Conservation (phyloP, 2,113 vertebrate species). For the Anhinga anhinga region DNA sequence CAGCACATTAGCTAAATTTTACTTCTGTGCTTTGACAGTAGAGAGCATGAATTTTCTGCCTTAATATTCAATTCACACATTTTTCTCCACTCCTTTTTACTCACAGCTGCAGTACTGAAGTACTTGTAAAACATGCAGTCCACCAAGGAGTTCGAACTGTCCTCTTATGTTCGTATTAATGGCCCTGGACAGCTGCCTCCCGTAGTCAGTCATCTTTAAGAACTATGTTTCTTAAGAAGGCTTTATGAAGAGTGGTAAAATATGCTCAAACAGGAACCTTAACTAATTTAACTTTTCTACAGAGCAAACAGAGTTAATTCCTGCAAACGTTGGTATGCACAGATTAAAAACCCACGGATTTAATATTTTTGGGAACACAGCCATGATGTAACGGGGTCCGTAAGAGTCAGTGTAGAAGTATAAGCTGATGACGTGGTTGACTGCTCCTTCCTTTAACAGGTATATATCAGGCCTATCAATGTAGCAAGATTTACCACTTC, state of each 20-base stretch:
- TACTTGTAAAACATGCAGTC: neutral
- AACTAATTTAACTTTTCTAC: neutral
- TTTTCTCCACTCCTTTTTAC: neutral
- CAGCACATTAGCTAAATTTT: neutral
- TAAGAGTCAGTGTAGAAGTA: neutral
- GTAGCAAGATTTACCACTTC: neutral
- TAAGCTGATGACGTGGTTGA: neutral
- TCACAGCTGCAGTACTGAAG: neutral
- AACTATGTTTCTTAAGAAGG: neutral
- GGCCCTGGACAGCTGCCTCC: neutral
- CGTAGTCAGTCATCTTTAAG: neutral
- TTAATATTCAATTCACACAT: neutral
- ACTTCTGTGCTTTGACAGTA: neutral
- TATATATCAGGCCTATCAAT: neutral
- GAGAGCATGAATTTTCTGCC: neutral
- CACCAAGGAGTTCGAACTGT: neutral
- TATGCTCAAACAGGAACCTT: neutral
- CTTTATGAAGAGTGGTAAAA: neutral
- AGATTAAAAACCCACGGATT: neutral
- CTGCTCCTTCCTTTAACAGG: neutral
- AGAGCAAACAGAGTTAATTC: neutral
- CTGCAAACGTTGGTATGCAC: neutral
- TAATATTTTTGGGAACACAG: neutral
- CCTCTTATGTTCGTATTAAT: neutral
- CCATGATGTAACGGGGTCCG: neutral